Percentiles rank a stretch among this genome's conserved stretches.
Conservation (phyloP, 2,797 vertebrate species). For the Helarctos malayanus region DNA sequence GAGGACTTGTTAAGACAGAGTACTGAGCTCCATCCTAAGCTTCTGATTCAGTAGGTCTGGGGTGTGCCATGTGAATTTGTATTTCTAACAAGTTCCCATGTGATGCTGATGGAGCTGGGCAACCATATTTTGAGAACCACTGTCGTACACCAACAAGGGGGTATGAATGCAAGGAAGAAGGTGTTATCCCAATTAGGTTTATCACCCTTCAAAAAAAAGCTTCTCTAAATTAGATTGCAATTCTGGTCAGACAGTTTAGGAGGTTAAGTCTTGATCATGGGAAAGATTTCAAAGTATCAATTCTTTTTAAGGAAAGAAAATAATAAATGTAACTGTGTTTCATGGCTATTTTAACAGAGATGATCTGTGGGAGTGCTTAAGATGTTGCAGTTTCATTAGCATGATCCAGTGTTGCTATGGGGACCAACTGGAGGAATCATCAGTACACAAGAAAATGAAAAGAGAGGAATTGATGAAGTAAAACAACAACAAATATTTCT, state of each 20-base stretch:
- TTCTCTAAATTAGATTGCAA: conserved; percentile 27
- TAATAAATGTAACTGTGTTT: conserved; percentile 87
- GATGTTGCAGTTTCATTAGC: conserved; percentile 90
- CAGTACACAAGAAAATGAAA: conserved; percentile 85
- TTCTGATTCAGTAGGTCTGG: not conserved
- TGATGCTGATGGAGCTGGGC: not conserved
- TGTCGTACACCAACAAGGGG: not conserved
- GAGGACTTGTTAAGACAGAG: not conserved
- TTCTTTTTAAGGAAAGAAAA: conserved; percentile 85
- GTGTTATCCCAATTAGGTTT: not conserved
- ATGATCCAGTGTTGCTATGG: conserved; percentile 92
- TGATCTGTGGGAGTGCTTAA: conserved; percentile 88
- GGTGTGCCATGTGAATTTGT: not conserved
- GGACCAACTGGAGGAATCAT: conserved; percentile 85
- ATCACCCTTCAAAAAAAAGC: not conserved
- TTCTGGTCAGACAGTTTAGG: conserved; percentile 75
- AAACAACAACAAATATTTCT: conserved; percentile 73
- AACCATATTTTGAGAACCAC: conserved; percentile 20
- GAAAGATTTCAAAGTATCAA: conserved; percentile 80
- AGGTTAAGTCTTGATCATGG: conserved; percentile 78
- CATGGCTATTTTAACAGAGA: conserved; percentile 89
- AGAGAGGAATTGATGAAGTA: conserved; percentile 85
- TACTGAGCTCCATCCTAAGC: not conserved
- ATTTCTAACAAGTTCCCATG: not conserved
- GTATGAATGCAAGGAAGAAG: not conserved